Percentiles rank a stretch among this genome's conserved stretches.
Evolutionary conservation across 2,797 vertebrate species (phyloP).

Genomic region (Cheirogaleus major): DNA sequence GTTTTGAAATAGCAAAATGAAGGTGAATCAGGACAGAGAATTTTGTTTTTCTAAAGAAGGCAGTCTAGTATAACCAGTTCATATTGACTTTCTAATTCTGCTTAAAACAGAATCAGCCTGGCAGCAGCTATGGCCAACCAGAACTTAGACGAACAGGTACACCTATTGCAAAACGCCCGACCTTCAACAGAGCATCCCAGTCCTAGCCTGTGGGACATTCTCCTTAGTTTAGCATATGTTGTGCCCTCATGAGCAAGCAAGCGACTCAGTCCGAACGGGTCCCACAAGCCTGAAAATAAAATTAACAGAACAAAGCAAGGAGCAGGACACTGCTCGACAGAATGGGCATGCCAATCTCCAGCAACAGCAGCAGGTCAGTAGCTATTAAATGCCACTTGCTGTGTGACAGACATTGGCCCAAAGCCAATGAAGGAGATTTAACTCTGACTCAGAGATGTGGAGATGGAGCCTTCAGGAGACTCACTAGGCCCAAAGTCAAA

Average conservation of each 20-base stretch:
- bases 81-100: constrained; percentile 81
- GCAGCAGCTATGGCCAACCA: constrained; percentile 79
- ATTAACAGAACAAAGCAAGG: neutral
- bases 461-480: neutral
- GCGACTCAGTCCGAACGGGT: neutral
- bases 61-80: constrained; percentile 81
- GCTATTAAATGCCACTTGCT: neutral
- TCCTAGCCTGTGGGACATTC: constrained; percentile 55
- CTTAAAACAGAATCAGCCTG: constrained; percentile 79
- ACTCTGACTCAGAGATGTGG: neutral
- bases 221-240: constrained; percentile 61
- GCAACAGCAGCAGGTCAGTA: neutral
- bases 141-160: constrained; percentile 77
- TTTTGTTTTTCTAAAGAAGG: constrained; percentile 68
- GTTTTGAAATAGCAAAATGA: constrained; percentile 78
- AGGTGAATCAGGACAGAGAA: constrained; percentile 77
- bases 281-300: constrained; percentile 55
- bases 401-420: neutral
- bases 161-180: constrained; percentile 65
- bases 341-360: neutral
- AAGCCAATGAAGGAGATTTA: neutral
- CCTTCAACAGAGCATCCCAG: constrained; percentile 73
- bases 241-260: neutral
- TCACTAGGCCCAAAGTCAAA: neutral
- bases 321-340: neutral